phyloP scores from a whole-genome alignment of 1,140 invertebrate species.

The Bombus ignitus region DNA sequence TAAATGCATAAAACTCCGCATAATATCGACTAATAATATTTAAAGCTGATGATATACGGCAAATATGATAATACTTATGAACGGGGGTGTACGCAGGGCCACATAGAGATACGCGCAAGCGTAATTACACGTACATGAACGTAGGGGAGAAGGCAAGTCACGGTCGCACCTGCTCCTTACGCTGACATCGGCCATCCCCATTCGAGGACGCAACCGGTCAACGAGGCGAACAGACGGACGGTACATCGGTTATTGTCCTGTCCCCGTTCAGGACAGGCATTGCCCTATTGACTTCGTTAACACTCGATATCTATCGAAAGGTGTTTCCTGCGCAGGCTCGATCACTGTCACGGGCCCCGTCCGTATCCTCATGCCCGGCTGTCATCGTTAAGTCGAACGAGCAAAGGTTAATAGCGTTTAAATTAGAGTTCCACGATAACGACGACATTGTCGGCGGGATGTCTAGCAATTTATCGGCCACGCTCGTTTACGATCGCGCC shows the following conservation, averaged over 20 bases:
- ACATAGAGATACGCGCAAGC: conserved; percentile 29
- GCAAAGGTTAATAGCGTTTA: conserved; percentile 44
- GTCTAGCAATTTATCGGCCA: conserved; percentile 28
- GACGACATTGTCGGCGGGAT: conserved; percentile 34
- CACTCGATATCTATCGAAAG: conserved; percentile 63
- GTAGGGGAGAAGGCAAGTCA: conserved; percentile 75
- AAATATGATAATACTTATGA: not conserved
- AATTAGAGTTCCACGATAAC: conserved; percentile 42
- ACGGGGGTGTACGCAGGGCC: conserved; percentile 8
- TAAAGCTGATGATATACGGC: too few relatives aligned
- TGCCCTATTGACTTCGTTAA: conserved; percentile 67
- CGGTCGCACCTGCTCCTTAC: conserved; percentile 74
- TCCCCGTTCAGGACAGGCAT: conserved; percentile 47
- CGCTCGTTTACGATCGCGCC: conserved; percentile 19
- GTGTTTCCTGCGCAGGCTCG: conserved; percentile 57
- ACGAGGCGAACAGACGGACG: conserved; percentile 65
- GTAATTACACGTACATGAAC: conserved; percentile 67
- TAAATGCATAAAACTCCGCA: too few relatives aligned
- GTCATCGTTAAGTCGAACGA: conserved; percentile 43
- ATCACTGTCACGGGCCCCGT: conserved; percentile 52
- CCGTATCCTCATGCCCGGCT: not conserved
- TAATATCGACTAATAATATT: too few relatives aligned
- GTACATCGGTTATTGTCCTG: conserved; percentile 70
- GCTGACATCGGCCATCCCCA: conserved; percentile 69
- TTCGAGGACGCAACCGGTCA: conserved; percentile 68